These are phyloP conservation scores for Phataginus tetradactyla DNA, from an alignment of 2,797 vertebrate genomes.

Conservation along the genomic window DNA sequence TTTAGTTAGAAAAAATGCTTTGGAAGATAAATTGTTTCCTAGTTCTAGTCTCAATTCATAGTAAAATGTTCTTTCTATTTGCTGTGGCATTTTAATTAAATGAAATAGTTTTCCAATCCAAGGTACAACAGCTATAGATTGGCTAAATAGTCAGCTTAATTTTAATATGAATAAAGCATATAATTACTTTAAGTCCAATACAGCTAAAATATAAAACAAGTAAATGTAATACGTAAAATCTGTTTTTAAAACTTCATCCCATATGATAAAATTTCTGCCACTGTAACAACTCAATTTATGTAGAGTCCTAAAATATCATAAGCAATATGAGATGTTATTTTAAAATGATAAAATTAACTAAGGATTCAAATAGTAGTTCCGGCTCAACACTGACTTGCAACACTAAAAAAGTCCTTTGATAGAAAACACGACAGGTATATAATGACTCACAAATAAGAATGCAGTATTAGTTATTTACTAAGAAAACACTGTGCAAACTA, in stretches of 20 bases:
- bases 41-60: not conserved
- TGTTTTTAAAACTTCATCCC: not conserved
- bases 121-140: not conserved
- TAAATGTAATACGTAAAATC: not conserved
- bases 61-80: slow-evolving; percentile 11
- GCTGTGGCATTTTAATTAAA: not conserved
- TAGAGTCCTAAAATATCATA: not conserved
- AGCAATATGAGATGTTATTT: not conserved
- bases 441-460: not conserved
- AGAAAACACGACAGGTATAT: not conserved
- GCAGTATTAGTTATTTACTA: not conserved
- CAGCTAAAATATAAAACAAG: not conserved
- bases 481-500: not conserved
- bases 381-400: not conserved
- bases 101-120: not conserved
- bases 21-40: not conserved
- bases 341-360: not conserved
- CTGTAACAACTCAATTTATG: not conserved
- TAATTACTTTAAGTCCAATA: not conserved
- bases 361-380: not conserved
- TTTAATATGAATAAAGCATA: not conserved
- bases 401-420: not conserved
- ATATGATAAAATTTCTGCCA: not conserved
- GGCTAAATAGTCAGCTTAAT: slow-evolving; percentile 12
- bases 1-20: not conserved